phyloP scores from a whole-genome alignment of 2,888 invertebrate genomes.

The Metellina segmentata region DNA sequence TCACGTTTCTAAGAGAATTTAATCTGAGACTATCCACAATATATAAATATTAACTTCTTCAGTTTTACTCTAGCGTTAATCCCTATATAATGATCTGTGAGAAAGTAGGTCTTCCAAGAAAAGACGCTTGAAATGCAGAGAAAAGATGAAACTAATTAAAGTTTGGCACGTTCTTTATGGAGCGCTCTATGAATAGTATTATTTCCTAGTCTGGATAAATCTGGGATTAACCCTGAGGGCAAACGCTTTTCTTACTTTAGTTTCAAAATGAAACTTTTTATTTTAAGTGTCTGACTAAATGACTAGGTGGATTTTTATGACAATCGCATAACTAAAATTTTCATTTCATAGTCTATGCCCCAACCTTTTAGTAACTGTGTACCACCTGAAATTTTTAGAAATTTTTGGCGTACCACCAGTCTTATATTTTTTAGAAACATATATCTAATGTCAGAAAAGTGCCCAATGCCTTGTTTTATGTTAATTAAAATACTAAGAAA shows the following conservation, averaged over 20 bases:
- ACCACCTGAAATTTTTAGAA: too few relatives aligned
- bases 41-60: background rate
- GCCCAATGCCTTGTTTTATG: too few relatives aligned
- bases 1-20: background rate
- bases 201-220: background rate
- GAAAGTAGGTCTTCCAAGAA: background rate
- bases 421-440: too few relatives aligned
- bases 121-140: background rate
- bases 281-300: too few relatives aligned
- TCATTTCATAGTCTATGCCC: too few relatives aligned
- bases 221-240: background rate
- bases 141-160: background rate
- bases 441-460: too few relatives aligned
- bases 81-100: slow-evolving; percentile 1
- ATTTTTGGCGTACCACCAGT: too few relatives aligned
- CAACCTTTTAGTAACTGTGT: too few relatives aligned
- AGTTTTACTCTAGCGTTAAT: background rate
- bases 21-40: background rate
- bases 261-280: background rate
- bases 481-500: too few relatives aligned
- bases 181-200: background rate
- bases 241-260: background rate
- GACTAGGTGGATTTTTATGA: too few relatives aligned
- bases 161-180: background rate
- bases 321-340: too few relatives aligned